Conservation (phyloP, 2,797 vertebrate genomes). For the Podarcis lilfordi region DNA sequence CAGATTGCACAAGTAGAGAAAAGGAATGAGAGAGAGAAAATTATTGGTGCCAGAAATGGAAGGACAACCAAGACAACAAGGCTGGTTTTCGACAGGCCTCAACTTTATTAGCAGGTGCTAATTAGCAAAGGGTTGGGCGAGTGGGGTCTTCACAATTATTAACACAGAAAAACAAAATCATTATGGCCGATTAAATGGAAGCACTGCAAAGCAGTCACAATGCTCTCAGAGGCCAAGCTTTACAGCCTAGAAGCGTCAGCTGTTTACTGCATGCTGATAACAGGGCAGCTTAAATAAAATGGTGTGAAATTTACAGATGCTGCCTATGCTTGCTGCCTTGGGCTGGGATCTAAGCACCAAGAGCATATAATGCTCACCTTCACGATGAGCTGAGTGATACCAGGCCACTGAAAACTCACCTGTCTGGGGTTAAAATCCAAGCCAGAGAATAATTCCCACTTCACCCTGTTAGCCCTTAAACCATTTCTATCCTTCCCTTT, state of each 20-base stretch:
- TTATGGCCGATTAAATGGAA: not conserved
- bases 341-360: not conserved
- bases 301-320: not conserved
- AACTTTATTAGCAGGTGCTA: not conserved
- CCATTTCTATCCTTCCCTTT: not conserved
- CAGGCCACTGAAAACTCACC: no score
- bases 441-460: not conserved
- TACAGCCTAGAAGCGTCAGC: not conserved
- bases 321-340: not conserved
- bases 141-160: not conserved
- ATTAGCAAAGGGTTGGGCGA: not conserved
- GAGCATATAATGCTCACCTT: not conserved
- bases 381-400: not conserved
- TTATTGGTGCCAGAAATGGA: not conserved
- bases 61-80: not conserved
- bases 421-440: not conserved
- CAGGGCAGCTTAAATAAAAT: not conserved
- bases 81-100: not conserved
- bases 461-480: not conserved
- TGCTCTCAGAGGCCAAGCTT: not conserved
- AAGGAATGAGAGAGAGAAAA: not conserved
- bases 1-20: no score
- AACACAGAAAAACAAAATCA: not conserved
- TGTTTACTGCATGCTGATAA: not conserved
- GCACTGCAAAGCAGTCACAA: not conserved